Evolutionary conservation across 2,113 vertebrate genomes (phyloP).

Genomic region (Sphaerodactylus townsendi): DNA sequence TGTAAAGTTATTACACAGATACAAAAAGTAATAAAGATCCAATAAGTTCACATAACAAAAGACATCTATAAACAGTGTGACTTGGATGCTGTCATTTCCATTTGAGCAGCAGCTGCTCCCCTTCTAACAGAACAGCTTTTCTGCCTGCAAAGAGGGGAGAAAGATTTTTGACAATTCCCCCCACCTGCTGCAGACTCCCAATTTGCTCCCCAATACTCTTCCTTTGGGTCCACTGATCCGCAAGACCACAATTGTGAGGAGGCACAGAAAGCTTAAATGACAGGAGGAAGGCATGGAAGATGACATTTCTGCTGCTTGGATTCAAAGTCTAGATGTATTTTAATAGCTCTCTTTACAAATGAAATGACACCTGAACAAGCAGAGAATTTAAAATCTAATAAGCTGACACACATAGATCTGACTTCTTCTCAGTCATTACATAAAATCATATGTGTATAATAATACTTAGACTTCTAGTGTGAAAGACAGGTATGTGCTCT

Average conservation of each 20-base stretch:
- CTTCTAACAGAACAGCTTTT: no score
- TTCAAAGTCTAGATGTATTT: neutral
- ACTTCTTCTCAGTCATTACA: neutral
- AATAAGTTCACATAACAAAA: slow-evolving; percentile 1
- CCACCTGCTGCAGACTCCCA: no score
- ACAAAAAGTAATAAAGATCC: slow-evolving; percentile 23
- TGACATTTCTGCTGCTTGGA: no score
- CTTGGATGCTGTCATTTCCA: no score
- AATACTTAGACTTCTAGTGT: neutral
- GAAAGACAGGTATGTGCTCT: neutral
- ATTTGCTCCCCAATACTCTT: no score
- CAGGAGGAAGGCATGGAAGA: no score
- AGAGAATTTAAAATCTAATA: neutral
- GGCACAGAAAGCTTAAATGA: no score
- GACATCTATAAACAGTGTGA: neutral
- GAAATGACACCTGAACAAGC: neutral
- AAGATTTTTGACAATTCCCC: no score
- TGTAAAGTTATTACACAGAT: slow-evolving; percentile 53
- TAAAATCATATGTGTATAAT: neutral
- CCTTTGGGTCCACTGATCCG: no score
- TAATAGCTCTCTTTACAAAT: neutral
- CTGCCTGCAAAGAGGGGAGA: no score
- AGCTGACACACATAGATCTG: neutral
- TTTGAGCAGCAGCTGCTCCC: no score
- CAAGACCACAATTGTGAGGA: no score